A percentile compares a stretch with the other conserved stretches of the same genome.
These are phyloP conservation scores for Petrocephalus sullivani DNA, from an alignment of 2,797 vertebrate genomes.

Conservation along the genomic window DNA sequence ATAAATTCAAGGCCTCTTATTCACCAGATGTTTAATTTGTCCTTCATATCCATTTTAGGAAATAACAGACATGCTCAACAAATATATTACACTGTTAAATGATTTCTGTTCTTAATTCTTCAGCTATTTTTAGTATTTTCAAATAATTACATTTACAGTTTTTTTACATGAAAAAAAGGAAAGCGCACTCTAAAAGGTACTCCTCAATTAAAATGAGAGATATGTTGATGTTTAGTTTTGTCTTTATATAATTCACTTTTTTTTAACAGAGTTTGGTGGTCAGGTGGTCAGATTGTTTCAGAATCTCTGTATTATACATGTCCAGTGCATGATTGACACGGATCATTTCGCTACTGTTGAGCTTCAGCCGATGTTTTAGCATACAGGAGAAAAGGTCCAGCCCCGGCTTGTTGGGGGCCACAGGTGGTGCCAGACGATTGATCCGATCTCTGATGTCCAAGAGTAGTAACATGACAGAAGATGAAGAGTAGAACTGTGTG, in stretches of 20 bases:
- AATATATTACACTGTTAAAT: conserved; percentile 82
- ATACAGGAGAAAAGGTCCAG: conserved; percentile 99
- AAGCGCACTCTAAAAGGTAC: conserved; percentile 58
- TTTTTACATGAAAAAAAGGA: conserved; percentile 73
- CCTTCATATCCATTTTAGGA: conserved; percentile 72
- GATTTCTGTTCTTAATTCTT: conserved; percentile 63
- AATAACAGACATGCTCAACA: conserved; percentile 93
- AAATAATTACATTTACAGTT: conserved; percentile 94
- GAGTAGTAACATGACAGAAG: conserved; percentile 93
- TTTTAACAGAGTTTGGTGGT: conserved; percentile 94
- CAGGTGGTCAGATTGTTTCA: conserved; percentile 98
- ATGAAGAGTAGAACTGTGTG: conserved; percentile 94
- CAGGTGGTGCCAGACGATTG: conserved; percentile 90
- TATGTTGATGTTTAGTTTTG: conserved; percentile 30
- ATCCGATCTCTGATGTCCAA: conserved; percentile 98
- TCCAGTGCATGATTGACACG: conserved; percentile 95
- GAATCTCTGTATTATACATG: conserved; percentile 98
- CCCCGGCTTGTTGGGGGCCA: conserved; percentile 89
- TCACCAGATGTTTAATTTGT: conserved; percentile 68
- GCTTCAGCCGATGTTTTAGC: conserved; percentile 95
- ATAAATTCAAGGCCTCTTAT: conserved; percentile 80
- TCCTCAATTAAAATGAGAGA: conserved; percentile 33
- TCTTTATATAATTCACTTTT: conserved; percentile 16
- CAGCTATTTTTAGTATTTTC: conserved; percentile 68
- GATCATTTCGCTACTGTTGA: conserved; percentile 98